A percentile compares a stretch with the other conserved stretches of the same genome.
phyloP scores from a whole-genome alignment of 2,113 vertebrate genomes.

The Tauraco erythrolophus region DNA sequence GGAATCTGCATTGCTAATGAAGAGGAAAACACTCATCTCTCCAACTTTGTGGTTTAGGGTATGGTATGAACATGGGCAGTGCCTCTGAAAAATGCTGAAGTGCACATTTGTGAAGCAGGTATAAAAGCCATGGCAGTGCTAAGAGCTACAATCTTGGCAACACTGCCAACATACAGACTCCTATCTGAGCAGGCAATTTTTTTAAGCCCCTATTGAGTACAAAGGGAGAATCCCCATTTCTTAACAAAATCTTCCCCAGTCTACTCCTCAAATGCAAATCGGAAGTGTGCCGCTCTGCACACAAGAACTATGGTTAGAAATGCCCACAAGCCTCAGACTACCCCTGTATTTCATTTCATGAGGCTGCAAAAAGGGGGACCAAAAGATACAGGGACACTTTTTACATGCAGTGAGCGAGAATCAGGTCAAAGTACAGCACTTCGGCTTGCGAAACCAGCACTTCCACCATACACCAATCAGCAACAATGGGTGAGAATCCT shows the following conservation, averaged over 20 bases:
- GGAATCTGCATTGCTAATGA: not conserved
- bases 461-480: constrained; percentile 22
- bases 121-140: not conserved
- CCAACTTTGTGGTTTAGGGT: not conserved
- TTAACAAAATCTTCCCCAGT: not conserved
- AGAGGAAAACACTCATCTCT: not conserved
- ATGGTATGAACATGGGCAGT: not conserved
- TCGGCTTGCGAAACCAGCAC: constrained; percentile 19
- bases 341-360: not conserved
- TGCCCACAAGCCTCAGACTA: not conserved
- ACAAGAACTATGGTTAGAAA: not conserved
- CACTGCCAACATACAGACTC: not conserved
- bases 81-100: not conserved
- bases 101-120: not conserved
- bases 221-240: not conserved
- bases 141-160: not conserved
- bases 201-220: not conserved
- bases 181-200: not conserved
- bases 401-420: not conserved
- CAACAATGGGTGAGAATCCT: constrained; percentile 40
- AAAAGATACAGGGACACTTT: not conserved
- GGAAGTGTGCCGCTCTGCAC: not conserved
- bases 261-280: not conserved
- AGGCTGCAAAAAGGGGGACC: not conserved
- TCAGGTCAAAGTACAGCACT: constrained; percentile 58